Base-by-base conservation (phyloP, 1,140 invertebrate species). In the Papilio xuthus region DNA sequence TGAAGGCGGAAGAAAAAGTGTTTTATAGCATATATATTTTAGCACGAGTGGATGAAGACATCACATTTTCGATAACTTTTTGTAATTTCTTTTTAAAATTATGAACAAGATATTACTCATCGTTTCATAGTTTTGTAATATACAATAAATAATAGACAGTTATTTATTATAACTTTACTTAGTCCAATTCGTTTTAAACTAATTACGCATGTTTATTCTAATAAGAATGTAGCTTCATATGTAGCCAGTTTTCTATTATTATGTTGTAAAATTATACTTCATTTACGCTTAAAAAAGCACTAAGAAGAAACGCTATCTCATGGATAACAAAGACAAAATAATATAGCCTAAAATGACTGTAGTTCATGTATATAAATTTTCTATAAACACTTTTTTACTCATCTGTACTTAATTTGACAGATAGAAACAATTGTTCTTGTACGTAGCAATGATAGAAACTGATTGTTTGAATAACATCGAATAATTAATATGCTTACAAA, bases 1-100 rank as follows among this genome's bases (percentile, higher is more conserved):
- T 80, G 78, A 82, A 84, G 79, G 77, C 80, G 80, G 67, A 85
- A 82, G 80, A 78, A 80, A 81, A 67, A 53, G 32, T 82, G 73
- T 79, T 83, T 81, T 82, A 81, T 80, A 75, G 72, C 79, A 15
- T 44, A 15, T 23, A 44, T 0, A 44, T 72, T 44, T 47, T 72
- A 72, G 20, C 42, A 72, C 70, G 70, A 42, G 12, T 72, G 41
- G 70, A 72, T 72, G 9, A 72, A 44, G 70, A 72, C 23, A 47
- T 63, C 60, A 28, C 13, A 26, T 63, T 63, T 63, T 63, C 28
- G 9, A 63, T 13, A 8, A 10, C 20, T 28, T 9, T 28, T 63
- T 28, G 26, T 63, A 26, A 26, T 67, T 15, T 67, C 26, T 15
- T 4, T 15, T 67, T 18, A 28, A 63, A 67, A 67, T 26, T 60